Base-by-base conservation (phyloP, 2,113 vertebrate genomes). In the Oryzias celebensis region DNA sequence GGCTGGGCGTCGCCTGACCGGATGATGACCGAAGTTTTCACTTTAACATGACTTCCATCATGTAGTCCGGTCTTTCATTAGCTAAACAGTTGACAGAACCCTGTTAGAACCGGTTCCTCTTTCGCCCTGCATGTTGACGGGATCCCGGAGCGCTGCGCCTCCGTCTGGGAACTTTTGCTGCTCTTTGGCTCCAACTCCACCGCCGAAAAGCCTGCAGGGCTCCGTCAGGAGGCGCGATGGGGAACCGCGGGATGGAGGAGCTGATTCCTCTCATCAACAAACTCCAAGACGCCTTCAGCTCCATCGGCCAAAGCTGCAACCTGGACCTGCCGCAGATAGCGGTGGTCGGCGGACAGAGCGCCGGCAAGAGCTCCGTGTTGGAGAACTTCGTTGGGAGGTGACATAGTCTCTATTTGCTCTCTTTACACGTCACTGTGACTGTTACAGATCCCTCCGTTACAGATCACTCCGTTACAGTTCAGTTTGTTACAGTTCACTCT, bases 211-310 rank as follows among this genome's bases (percentile, higher is more conserved):
- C 58, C 72, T 59, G 14, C 55, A 1, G 72, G 65, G 61, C 55
- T 76, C 53, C 36, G 36, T 36, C 84, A 63, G 47, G 44, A 48
- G 61, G 68, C 87, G 83, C 90, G 58, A 98, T 98, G 96, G 96
- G 96, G 81, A 98, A 98, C 93, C 94, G 94, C 80, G 96, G 96
- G 65, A 98, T 98, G 96, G 96, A 98, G 85, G 96, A 98, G 52
- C 90, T 98, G 45, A 98, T 98, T 77, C 96, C 96, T 65, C 93
- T 98, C 65, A 95, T 98, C 53, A 98, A 98, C 91, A 96, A 96
- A 71, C 94, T 98, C 62, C 96, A 98, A 77, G 96, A 98, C 89
- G 96, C 96, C 6, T 98, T 98, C 92, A 95, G 94, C 84, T 95
- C 94, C 80, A 98, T 98, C 86, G 96, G 96, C 3, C 96, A 98